phyloP scores from a whole-genome alignment of 2,113 vertebrate species.

The Euleptes europaea region DNA sequence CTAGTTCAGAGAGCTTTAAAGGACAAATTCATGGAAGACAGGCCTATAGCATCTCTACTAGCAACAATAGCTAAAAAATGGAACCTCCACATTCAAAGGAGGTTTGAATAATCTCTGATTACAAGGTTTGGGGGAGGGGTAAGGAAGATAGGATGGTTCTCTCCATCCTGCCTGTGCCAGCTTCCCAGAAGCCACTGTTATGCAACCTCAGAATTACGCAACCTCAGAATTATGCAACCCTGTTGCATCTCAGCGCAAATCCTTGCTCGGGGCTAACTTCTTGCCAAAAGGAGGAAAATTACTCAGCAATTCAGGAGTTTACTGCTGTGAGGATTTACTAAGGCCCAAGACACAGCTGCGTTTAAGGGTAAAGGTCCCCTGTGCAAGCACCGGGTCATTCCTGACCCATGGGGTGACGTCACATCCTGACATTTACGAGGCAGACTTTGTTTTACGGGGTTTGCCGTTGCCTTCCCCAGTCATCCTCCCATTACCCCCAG shows the following conservation, averaged over 20 bases:
- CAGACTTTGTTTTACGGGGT: too few relatives aligned
- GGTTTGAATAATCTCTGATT: too few relatives aligned
- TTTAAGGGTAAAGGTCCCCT: too few relatives aligned
- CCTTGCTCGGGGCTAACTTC: neutral
- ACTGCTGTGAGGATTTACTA: neutral
- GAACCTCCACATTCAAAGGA: neutral
- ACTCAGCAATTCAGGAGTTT: neutral
- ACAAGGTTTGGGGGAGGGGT: too few relatives aligned
- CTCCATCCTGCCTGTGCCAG: too few relatives aligned
- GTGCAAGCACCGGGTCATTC: too few relatives aligned
- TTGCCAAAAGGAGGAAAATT: accelerated
- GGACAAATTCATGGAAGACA: neutral
- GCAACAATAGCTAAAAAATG: neutral
- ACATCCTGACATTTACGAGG: too few relatives aligned
- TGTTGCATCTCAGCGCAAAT: neutral
- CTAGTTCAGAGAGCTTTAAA: neutral
- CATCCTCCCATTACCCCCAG: too few relatives aligned
- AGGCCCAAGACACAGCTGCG: too few relatives aligned
- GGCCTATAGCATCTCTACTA: neutral
- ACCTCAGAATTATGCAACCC: neutral
- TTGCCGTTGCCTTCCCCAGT: too few relatives aligned
- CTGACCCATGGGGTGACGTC: too few relatives aligned
- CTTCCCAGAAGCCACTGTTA: neutral
- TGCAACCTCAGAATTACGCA: neutral
- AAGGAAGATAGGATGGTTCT: too few relatives aligned